Percentiles rank a stretch among this genome's conserved stretches.
Evolutionary conservation across 2,797 vertebrate genomes (phyloP).

Genomic region (Trematomus bernacchii): DNA sequence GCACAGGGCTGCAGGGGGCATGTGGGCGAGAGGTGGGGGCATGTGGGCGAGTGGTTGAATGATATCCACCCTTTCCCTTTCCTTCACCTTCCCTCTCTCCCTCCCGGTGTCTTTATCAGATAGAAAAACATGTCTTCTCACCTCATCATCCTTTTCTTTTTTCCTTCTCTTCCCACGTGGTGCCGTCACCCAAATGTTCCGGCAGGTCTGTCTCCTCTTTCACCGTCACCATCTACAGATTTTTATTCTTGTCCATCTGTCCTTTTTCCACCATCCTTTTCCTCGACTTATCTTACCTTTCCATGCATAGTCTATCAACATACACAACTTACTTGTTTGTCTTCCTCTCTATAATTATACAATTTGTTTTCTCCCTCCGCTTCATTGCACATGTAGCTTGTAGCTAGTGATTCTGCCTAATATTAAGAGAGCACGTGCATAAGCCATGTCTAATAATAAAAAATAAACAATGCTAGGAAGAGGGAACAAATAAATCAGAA

Average conservation of each 20-base stretch:
- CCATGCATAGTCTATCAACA: not conserved
- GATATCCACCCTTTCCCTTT: slow-evolving; percentile 43
- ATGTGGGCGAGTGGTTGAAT: slow-evolving; percentile 48
- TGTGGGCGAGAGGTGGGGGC: slow-evolving; percentile 43
- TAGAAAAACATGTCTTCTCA: slow-evolving; percentile 35
- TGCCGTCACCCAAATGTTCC: slow-evolving; percentile 24
- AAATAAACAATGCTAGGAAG: slow-evolving; percentile 38
- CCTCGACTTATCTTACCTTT: not conserved
- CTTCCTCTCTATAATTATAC: not conserved
- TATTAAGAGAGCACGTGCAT: slow-evolving; percentile 14
- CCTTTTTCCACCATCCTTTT: not conserved
- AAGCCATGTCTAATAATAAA: slow-evolving; percentile 59
- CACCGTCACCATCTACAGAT: slow-evolving; percentile 8
- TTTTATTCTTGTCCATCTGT: slow-evolving; percentile 24
- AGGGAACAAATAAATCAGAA: slow-evolving; percentile 39
- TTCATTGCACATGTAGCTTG: slow-evolving; percentile 12
- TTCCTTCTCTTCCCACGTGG: not conserved
- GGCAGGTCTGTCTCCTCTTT: slow-evolving; percentile 6
- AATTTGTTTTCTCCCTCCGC: not conserved
- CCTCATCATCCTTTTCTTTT: slow-evolving; percentile 5
- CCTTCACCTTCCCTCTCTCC: slow-evolving; percentile 11
- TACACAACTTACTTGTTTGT: not conserved
- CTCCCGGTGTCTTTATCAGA: slow-evolving; percentile 42
- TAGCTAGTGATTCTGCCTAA: slow-evolving; percentile 24
- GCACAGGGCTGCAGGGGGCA: slow-evolving; percentile 61